Evolutionary conservation across 2,113 vertebrate genomes (phyloP).

Genomic region (Ptychochromis oligacanthus): DNA sequence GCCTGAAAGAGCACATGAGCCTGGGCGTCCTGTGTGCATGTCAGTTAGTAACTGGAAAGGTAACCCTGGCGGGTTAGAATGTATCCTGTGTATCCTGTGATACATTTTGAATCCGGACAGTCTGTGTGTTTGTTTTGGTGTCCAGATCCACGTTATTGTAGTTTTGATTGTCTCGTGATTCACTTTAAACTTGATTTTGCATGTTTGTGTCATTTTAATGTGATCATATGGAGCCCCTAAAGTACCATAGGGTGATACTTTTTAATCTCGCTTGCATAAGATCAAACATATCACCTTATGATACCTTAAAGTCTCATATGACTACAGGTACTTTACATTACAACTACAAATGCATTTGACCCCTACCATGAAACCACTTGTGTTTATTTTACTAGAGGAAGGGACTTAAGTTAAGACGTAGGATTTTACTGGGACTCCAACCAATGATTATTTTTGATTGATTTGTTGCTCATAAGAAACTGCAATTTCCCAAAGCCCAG

Average conservation of each 20-base stretch:
- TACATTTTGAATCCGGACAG: constrained; percentile 66
- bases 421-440: background rate
- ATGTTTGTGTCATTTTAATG: constrained; percentile 18
- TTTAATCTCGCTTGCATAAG: too few relatives aligned
- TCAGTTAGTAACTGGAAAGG: constrained; percentile 77
- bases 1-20: constrained; percentile 78
- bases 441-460: background rate
- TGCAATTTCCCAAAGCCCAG: background rate
- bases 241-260: too few relatives aligned
- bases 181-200: constrained; percentile 10
- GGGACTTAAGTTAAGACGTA: background rate
- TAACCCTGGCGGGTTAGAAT: constrained; percentile 72
- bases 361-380: background rate
- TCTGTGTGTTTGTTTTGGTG: constrained; percentile 21
- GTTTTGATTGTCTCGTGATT: background rate
- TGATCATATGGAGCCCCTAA: background rate
- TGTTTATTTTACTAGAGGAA: background rate
- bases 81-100: constrained; percentile 51
- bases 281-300: too few relatives aligned
- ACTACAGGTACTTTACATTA: background rate
- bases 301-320: background rate
- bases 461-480: background rate
- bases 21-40: constrained; percentile 81
- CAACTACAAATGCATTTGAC: background rate
- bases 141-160: background rate